Percentiles rank a stretch among this genome's conserved stretches.
Evolutionary conservation across 2,888 invertebrate species (phyloP).

Genomic region (Gandaritis pyraliata): DNA sequence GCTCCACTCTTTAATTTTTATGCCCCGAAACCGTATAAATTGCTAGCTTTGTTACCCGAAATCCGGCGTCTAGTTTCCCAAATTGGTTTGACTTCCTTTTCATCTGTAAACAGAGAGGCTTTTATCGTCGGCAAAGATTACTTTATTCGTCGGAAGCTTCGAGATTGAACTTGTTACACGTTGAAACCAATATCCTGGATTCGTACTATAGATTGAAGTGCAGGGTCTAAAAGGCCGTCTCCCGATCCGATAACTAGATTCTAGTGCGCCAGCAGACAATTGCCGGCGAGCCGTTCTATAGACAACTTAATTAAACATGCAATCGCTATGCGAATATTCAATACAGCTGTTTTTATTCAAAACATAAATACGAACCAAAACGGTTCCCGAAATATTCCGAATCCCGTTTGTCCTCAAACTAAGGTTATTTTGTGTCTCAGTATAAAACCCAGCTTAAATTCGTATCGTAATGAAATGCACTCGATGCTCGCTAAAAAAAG

Average conservation of each 20-base stretch:
- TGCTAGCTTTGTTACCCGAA: conserved; percentile 46
- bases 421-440: too few relatives aligned
- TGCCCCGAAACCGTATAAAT: conserved; percentile 43
- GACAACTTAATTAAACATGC: conserved; percentile 4
- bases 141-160: conserved; percentile 58
- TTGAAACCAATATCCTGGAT: conserved; percentile 65
- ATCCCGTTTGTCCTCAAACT: too few relatives aligned
- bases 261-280: conserved; percentile 4
- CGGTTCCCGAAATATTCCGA: too few relatives aligned
- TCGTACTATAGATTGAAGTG: conserved; percentile 46
- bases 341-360: too few relatives aligned
- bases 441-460: too few relatives aligned
- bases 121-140: conserved; percentile 57
- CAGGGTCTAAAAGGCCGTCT: conserved; percentile 42
- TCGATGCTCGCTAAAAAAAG: conserved; percentile 57
- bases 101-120: conserved; percentile 57
- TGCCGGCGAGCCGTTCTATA: conserved; percentile 30
- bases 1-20: conserved; percentile 35
- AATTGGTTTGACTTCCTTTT: conserved; percentile 59
- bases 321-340: not conserved
- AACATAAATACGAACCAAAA: too few relatives aligned
- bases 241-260: conserved; percentile 33
- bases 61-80: conserved; percentile 49
- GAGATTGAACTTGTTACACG: conserved; percentile 60
- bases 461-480: conserved; percentile 50